Base-by-base conservation (phyloP, 2,797 vertebrate genomes). In the Microctenopoma steveboyesi region DNA sequence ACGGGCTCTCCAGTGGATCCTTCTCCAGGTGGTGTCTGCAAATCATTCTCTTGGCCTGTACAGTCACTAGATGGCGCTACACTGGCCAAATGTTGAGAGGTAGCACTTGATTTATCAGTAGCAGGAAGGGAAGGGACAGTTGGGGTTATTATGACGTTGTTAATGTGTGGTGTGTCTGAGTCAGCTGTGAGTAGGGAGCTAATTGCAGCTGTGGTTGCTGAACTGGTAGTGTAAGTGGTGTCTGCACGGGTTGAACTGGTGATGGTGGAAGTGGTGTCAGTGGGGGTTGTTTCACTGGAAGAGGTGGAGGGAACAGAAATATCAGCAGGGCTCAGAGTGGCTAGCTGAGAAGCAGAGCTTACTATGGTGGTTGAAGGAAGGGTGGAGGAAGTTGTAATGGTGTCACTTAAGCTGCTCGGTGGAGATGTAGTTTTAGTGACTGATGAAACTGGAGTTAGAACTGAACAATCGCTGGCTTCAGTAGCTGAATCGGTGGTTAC, bases 271-370 rank as follows among this genome's bases (percentile, higher is more conserved):
- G 76, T 65, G 68, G 85, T 86, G 78, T 81, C 78, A 65, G 79
- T 87, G 6, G 76, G 72, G 57, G 76, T 78, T 42, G 83, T 85
- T 72, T 85, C 77, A 66, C 70, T 71, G 43, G 82, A 85, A 13
- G 80, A 83, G 59, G 81, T 84, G 33, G 76, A 78, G 52, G 88
- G 82, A 67, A 22, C 15, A 3, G 79, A 48, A 4, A 48, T 35
- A 5, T 64, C 78, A 27, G 49, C 6, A 0, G 72, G 37, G 61
- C 13, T 48, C 12, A 56, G 22, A 37, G 46, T 55, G 49, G 28
- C 49, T 55, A 79, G 40, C 30, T 53, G 74, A 64, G 78, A 76
- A 60, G 48, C 33, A 9, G 72, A 72, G 43, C 37, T 69, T 4
- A 69, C 51, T 69, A 63, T 51, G 47, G 59, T 53, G 49, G 68